Conservation (phyloP, 1,140 invertebrate species). For the Zaprionus africanus region DNA sequence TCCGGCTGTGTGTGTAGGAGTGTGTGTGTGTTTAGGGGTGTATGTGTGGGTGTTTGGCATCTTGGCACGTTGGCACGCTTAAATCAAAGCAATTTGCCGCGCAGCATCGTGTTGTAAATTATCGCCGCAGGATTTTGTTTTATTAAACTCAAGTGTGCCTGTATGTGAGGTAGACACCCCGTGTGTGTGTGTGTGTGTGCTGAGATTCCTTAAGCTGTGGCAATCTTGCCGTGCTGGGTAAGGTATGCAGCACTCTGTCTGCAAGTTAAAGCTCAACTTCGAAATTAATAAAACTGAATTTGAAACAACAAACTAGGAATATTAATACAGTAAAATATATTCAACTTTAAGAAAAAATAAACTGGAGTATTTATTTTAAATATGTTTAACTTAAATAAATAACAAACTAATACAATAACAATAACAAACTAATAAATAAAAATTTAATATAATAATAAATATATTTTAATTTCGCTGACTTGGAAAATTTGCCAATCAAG, state of each 20-base stretch:
- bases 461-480: neutral
- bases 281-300: neutral
- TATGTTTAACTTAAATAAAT: neutral
- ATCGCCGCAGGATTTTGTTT: conserved; percentile 81
- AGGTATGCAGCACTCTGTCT: conserved; percentile 2
- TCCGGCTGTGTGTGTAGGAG: conserved; percentile 35
- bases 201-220: conserved; percentile 43
- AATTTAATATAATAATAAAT: neutral
- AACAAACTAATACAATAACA: neutral
- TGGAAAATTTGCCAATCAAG: conserved; percentile 57
- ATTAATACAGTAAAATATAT: too few relatives aligned
- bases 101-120: conserved; percentile 79
- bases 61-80: conserved; percentile 78
- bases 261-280: neutral
- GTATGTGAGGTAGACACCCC: conserved; percentile 24
- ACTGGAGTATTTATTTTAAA: too few relatives aligned
- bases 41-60: conserved; percentile 45
- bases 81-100: conserved; percentile 81
- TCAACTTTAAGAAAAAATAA: too few relatives aligned
- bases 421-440: neutral
- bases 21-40: conserved; percentile 27
- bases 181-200: conserved; percentile 27
- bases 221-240: neutral
- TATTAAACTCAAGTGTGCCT: conserved; percentile 72
- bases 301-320: neutral